phyloP scores from a whole-genome alignment of 2,888 invertebrate genomes.

The Pasiphila rectangulata region DNA sequence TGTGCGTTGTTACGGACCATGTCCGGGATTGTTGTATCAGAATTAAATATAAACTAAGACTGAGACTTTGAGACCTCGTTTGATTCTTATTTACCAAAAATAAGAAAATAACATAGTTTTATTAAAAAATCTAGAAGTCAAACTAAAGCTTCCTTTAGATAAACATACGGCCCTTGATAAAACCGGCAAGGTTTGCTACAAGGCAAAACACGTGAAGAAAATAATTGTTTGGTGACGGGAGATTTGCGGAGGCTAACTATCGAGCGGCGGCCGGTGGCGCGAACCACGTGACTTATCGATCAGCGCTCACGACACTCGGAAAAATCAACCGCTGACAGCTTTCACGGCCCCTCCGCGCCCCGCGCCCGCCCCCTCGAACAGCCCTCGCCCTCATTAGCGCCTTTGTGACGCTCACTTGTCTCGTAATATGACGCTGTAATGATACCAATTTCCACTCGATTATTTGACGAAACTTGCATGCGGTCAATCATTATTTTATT shows the following conservation, averaged over 20 bases:
- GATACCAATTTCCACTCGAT: constrained; percentile 69
- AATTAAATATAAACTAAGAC: too few species aligned
- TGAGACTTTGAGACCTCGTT: too few species aligned
- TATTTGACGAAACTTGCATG: constrained; percentile 41
- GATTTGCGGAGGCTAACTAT: constrained; percentile 73
- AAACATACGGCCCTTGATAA: too few species aligned
- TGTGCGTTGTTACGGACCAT: constrained; percentile 3
- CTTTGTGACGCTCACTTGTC: constrained; percentile 78
- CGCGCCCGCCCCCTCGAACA: constrained; percentile 40
- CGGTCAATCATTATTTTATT: constrained; percentile 2
- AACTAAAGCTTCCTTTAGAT: neutral
- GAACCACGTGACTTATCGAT: constrained; percentile 80
- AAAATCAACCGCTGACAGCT: constrained; percentile 81
- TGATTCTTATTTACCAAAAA: too few species aligned
- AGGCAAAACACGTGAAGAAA: constrained; percentile 26
- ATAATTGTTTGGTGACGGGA: constrained; percentile 61
- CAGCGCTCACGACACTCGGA: constrained; percentile 80
- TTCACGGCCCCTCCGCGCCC: constrained; percentile 54
- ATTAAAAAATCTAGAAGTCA: too few species aligned
- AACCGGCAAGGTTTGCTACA: too few species aligned
- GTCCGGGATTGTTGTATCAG: neutral
- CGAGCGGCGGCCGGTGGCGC: constrained; percentile 58
- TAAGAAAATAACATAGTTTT: too few species aligned
- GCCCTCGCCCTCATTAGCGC: constrained; percentile 76
- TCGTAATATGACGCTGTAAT: constrained; percentile 73